Evolutionary conservation across 2,113 vertebrate genomes (phyloP).

Genomic region (Pseudopipra pipra): DNA sequence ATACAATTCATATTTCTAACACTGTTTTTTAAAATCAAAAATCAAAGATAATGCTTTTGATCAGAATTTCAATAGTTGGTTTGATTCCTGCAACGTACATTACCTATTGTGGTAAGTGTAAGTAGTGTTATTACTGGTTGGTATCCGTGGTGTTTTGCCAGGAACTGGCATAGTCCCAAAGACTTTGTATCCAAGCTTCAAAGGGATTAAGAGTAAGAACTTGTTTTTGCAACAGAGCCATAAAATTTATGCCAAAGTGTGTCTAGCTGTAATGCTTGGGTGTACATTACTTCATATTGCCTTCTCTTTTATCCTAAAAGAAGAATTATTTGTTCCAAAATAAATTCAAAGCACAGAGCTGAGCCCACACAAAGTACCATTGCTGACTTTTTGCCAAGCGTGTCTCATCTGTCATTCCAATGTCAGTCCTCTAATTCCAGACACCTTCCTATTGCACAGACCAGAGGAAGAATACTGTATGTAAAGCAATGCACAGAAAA

Average conservation of each 20-base stretch:
- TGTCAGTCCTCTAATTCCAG: conserved; percentile 35
- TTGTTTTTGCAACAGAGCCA: not conserved
- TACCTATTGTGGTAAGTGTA: not conserved
- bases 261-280: not conserved
- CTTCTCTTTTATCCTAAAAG: not conserved
- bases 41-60: not conserved
- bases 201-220: conserved; percentile 12
- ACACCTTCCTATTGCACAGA: not conserved
- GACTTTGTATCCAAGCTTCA: not conserved
- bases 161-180: not conserved
- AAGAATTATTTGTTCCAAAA: not conserved
- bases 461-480: not conserved
- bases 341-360: not conserved
- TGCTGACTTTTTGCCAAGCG: conserved; percentile 19
- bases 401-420: conserved; percentile 41
- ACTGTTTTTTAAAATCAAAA: not conserved
- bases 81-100: not conserved
- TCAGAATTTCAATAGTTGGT: not conserved
- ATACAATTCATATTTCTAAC: not conserved
- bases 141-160: not conserved
- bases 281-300: not conserved
- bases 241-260: not conserved
- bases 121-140: not conserved
- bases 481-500: not conserved
- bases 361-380: not conserved